These are phyloP conservation scores for Acanthopagrus latus DNA, from an alignment of 2,797 vertebrate genomes.

Conservation along the genomic window DNA sequence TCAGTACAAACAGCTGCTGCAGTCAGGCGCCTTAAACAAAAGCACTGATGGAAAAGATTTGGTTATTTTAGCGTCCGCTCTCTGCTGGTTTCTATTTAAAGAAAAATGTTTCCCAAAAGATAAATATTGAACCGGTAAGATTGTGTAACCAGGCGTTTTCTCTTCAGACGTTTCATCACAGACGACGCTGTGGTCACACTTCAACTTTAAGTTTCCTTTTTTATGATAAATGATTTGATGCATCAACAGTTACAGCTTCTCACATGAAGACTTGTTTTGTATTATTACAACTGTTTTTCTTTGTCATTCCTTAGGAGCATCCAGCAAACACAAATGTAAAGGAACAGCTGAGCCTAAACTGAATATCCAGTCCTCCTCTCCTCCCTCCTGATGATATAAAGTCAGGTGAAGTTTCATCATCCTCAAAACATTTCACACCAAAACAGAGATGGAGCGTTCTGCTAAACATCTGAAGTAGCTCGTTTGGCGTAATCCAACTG, in stretches of 20 bases:
- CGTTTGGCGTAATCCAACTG: no score
- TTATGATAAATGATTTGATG: neutral
- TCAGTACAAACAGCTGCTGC: neutral
- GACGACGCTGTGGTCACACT: no score
- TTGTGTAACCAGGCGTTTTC: neutral
- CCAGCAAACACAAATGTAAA: no score
- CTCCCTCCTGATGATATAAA: no score
- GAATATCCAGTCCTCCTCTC: no score
- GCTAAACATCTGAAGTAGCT: no score
- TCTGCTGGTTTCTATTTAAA: conserved; percentile 4
- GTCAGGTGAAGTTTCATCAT: no score
- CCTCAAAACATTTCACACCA: no score
- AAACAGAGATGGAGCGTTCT: no score
- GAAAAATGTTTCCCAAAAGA: conserved; percentile 15
- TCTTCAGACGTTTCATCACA: neutral
- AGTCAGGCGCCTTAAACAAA: conserved; percentile 19
- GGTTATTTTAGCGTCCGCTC: neutral
- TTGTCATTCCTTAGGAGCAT: no score
- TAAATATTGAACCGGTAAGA: conserved; percentile 4
- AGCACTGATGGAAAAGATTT: neutral
- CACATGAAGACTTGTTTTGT: neutral
- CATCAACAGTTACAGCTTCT: neutral
- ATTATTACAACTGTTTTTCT: neutral
- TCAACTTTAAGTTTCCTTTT: neutral
- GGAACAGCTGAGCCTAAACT: no score